phyloP scores from a whole-genome alignment of 37 sponge, comb jelly and placozoan genomes.

The Mnemiopsis leidyi region DNA sequence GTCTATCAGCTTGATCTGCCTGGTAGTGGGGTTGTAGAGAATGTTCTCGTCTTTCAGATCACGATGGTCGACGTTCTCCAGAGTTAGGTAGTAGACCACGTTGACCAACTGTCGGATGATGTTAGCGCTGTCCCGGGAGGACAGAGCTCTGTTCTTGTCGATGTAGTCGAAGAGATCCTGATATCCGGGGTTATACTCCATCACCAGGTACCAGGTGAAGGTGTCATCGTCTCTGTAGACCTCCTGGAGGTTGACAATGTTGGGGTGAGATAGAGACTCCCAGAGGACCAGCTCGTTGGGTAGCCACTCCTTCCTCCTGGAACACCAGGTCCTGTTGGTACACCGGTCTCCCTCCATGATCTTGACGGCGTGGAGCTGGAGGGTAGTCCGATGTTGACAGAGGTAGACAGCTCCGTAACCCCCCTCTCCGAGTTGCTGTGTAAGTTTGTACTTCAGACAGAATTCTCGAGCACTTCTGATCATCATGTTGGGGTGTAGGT shows the following conservation, averaged over 20 bases:
- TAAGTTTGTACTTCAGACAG: not conserved
- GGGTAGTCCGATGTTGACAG: not conserved
- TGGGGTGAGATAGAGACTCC: conserved; percentile 41
- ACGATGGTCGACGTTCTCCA: conserved; percentile 9
- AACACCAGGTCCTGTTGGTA: not conserved
- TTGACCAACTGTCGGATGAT: conserved; percentile 48
- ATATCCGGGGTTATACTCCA: conserved; percentile 28
- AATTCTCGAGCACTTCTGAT: not conserved
- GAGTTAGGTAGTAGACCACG: conserved; percentile 34
- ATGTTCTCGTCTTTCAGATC: conserved; percentile 64
- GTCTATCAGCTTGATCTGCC: conserved; percentile 55
- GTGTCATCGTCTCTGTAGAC: not conserved
- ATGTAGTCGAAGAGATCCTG: conserved; percentile 34
- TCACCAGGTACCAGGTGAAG: conserved; percentile 29
- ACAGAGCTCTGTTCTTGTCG: conserved; percentile 1
- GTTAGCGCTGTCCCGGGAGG: not conserved
- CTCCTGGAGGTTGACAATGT: conserved; percentile 3
- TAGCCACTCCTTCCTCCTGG: not conserved
- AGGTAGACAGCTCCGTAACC: conserved; percentile 50
- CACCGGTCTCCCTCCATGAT: not conserved
- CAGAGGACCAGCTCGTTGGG: conserved; percentile 56
- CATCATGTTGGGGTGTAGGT: too few relatives aligned
- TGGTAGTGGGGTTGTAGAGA: conserved; percentile 61
- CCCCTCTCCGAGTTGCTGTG: not conserved
- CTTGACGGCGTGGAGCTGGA: not conserved